Evolutionary conservation across 2,888 invertebrate genomes (phyloP).

Genomic region (Taphrorychus bicolor): DNA sequence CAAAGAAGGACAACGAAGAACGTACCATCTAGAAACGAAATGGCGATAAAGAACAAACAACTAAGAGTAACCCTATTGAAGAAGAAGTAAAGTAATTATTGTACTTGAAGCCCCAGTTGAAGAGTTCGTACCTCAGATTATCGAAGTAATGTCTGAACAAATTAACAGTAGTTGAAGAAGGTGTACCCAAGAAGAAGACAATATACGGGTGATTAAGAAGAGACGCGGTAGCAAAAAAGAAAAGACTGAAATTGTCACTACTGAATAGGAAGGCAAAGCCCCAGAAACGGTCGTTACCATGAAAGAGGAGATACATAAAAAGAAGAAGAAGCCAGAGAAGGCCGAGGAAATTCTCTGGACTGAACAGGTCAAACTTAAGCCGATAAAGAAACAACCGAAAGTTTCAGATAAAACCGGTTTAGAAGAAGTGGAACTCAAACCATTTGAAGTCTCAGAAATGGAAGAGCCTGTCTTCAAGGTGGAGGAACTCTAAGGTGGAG

Average conservation of each 20-base stretch:
- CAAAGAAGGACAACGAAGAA: conserved; percentile 52
- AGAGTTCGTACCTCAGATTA: conserved; percentile 41
- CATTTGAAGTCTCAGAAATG: conserved; percentile 54
- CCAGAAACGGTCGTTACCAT: conserved; percentile 56
- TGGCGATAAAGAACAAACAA: conserved; percentile 57
- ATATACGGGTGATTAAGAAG: conserved; percentile 58
- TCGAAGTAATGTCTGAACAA: conserved; percentile 52
- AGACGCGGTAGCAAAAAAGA: conserved; percentile 51
- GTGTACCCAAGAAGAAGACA: conserved; percentile 53
- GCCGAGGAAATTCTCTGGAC: conserved; percentile 45
- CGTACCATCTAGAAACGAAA: conserved; percentile 56
- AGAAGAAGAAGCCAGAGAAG: conserved; percentile 43
- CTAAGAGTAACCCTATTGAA: conserved; percentile 56
- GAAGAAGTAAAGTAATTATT: conserved; percentile 47
- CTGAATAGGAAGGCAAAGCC: conserved; percentile 53
- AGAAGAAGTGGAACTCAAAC: conserved; percentile 49
- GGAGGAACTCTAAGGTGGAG: no score
- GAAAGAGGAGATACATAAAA: conserved; percentile 48
- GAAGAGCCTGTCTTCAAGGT: conserved; percentile 51
- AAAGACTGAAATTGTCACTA: conserved; percentile 50
- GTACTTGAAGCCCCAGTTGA: no score
- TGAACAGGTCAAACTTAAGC: conserved; percentile 55
- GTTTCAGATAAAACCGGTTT: conserved; percentile 44
- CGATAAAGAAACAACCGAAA: conserved; percentile 46
- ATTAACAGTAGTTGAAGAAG: conserved; percentile 47